Evolutionary conservation across 2,888 invertebrate species (phyloP).

Genomic region (Scaptodrosophila latifasciaeformis): DNA sequence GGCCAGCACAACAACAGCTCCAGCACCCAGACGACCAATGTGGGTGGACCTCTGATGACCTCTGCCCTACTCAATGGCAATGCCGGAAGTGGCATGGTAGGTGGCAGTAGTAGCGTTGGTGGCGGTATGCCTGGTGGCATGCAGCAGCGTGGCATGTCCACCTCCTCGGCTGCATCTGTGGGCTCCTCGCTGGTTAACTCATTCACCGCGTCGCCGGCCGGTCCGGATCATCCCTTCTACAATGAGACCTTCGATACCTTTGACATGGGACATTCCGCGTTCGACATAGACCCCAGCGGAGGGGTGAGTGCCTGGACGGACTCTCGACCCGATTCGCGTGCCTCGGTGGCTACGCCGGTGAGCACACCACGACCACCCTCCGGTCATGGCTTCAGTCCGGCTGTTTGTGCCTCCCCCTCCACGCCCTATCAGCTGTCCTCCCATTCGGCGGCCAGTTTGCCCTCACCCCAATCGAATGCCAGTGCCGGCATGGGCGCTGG

Average conservation of each 20-base stretch:
- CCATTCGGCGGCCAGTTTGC: constrained; percentile 73
- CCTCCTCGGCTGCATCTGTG: constrained; percentile 45
- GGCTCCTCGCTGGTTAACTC: constrained; percentile 70
- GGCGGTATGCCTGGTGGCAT: constrained; percentile 72
- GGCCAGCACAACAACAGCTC: constrained; percentile 67
- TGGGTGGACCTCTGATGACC: constrained; percentile 85
- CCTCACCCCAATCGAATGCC: constrained; percentile 76
- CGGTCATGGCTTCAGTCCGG: constrained; percentile 77
- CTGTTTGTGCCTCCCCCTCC: constrained; percentile 76
- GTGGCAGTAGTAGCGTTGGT: constrained; percentile 78
- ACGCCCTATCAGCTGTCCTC: constrained; percentile 76
- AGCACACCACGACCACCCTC: constrained; percentile 81
- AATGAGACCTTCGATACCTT: constrained; percentile 80
- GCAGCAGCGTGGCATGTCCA: constrained; percentile 23
- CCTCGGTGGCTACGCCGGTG: constrained; percentile 79
- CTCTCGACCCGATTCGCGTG: constrained; percentile 80
- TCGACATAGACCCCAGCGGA: constrained; percentile 76
- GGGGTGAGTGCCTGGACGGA: constrained; percentile 71
- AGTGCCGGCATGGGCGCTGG: constrained; percentile 61
- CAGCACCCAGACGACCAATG: constrained; percentile 73
- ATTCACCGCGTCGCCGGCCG: constrained; percentile 75
- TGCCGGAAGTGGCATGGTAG: constrained; percentile 17
- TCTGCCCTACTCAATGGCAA: constrained; percentile 82
- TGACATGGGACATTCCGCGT: constrained; percentile 81
- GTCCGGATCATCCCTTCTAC: constrained; percentile 76